Evolutionary conservation across 2,888 invertebrate species (phyloP).

Genomic region (Cybosia mesomella): DNA sequence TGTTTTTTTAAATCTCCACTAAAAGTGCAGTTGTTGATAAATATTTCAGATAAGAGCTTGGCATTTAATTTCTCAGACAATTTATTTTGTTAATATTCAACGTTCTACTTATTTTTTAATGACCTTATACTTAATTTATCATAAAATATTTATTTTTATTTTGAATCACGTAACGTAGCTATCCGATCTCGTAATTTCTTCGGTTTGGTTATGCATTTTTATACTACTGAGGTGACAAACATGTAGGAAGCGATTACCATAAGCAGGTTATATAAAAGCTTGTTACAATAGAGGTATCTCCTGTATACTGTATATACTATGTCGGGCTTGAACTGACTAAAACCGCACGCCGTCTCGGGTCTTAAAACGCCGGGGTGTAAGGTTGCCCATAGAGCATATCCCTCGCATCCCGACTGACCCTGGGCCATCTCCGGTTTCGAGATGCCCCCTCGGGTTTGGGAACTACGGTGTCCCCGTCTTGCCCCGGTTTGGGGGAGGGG

Average conservation of each 20-base stretch:
- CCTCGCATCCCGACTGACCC: too few species aligned
- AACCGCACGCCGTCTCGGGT: too few species aligned
- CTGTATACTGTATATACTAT: too few species aligned
- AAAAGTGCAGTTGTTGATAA: neutral
- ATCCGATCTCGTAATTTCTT: neutral
- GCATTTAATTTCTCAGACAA: neutral
- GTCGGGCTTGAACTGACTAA: too few species aligned
- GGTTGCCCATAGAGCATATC: too few species aligned
- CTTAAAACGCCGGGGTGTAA: too few species aligned
- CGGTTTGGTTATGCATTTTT: neutral
- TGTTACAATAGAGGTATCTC: neutral
- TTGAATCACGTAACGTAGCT: neutral
- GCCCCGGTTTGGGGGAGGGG: too few species aligned
- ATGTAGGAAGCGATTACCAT: neutral
- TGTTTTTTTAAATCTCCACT: neutral
- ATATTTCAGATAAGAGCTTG: conserved; percentile 10
- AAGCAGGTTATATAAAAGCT: neutral
- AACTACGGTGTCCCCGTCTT: too few species aligned
- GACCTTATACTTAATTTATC: neutral
- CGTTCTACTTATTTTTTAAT: conserved; percentile 23
- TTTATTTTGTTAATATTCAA: conserved; percentile 5
- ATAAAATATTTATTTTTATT: neutral
- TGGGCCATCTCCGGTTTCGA: too few species aligned
- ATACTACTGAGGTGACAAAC: neutral
- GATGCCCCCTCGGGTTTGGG: too few species aligned